A percentile compares a stretch with the other conserved stretches of the same genome.
Conservation (phyloP, 1,140 invertebrate species). For the Mycetomoellerius zeteki region DNA sequence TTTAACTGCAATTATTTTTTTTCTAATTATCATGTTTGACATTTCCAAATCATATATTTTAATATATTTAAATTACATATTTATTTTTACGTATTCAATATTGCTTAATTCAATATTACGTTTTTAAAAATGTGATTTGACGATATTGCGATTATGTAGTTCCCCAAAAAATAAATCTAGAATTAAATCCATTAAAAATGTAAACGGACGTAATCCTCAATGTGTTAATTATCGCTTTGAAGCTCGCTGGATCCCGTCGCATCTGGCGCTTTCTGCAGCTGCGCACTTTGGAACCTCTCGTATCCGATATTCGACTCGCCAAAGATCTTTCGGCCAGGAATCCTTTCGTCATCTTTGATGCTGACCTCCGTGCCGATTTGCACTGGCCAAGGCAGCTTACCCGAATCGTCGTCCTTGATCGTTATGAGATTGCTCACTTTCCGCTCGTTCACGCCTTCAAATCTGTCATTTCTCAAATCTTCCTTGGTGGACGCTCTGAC, state of each 20-base stretch:
- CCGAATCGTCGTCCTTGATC: conserved; percentile 70
- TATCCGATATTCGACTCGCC: conserved; percentile 77
- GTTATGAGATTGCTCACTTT: conserved; percentile 77
- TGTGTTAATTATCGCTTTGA: conserved; percentile 68
- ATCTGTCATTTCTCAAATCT: conserved; percentile 69
- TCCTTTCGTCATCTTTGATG: conserved; percentile 85
- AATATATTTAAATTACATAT: background rate
- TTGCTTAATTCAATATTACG: background rate
- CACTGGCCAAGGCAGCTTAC: conserved; percentile 83
- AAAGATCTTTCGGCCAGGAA: conserved; percentile 82
- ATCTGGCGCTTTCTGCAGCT: conserved; percentile 75
- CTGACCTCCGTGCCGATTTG: conserved; percentile 85
- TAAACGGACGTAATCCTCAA: background rate
- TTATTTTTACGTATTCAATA: background rate
- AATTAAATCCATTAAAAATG: background rate
- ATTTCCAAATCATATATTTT: background rate
- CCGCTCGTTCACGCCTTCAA: conserved; percentile 63
- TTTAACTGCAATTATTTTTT: background rate
- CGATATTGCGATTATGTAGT: background rate
- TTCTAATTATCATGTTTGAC: conserved; percentile 12
- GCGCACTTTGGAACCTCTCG: conserved; percentile 80
- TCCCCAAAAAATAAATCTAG: background rate
- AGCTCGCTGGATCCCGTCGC: conserved; percentile 73
- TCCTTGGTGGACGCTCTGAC: conserved; percentile 74
- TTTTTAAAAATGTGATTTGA: background rate